These are phyloP conservation scores for Caenorhabditis brenneri DNA, from an alignment of 1,140 invertebrate species.

Conservation along the genomic window DNA sequence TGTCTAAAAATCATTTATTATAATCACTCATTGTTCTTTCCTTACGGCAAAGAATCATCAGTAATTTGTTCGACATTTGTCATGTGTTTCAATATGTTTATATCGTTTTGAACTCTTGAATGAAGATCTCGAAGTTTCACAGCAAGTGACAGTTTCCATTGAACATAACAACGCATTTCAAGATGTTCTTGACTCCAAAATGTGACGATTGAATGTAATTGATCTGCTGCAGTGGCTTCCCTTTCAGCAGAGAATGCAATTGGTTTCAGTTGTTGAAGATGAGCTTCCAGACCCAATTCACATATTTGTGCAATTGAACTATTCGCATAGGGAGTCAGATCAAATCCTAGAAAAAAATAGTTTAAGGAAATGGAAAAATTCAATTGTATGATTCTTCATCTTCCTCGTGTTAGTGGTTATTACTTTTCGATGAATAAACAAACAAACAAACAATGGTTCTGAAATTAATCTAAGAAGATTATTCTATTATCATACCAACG, in stretches of 20 bases:
- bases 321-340: slow-evolving; percentile 43
- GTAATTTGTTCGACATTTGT: slow-evolving; percentile 24
- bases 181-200: slow-evolving; percentile 45
- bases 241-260: slow-evolving; percentile 49
- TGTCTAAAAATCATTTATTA: neutral
- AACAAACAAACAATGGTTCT: no score
- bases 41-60: slow-evolving; percentile 4
- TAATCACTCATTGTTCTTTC: neutral
- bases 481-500: slow-evolving; percentile 35
- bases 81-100: slow-evolving; percentile 29
- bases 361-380: neutral
- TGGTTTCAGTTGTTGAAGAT: slow-evolving; percentile 43
- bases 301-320: slow-evolving; percentile 43
- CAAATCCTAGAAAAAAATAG: slow-evolving; percentile 18
- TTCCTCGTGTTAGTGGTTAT: no score
- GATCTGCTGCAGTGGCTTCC: slow-evolving; percentile 34
- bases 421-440: no score
- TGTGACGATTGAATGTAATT: slow-evolving; percentile 1
- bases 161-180: neutral
- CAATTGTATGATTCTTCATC: no score
- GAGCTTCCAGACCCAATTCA: slow-evolving; percentile 46
- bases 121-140: neutral
- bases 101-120: neutral
- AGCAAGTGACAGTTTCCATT: neutral
- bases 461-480: no score